Base-by-base conservation (phyloP, 2,113 vertebrate genomes). In the Plectropomus leopardus region DNA sequence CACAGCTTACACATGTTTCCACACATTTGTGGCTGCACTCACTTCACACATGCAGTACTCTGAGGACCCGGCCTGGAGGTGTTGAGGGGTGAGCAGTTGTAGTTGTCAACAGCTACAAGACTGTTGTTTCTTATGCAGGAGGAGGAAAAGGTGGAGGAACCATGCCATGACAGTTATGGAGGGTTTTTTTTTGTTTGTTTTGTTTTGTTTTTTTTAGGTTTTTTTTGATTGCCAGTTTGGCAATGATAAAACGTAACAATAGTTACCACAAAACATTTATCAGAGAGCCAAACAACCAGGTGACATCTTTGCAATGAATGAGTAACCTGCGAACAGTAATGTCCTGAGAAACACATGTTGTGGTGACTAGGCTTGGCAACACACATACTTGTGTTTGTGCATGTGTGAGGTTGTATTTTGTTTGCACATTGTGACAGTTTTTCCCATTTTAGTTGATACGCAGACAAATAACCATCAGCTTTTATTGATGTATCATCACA, bases 31-130 rank as follows among this genome's bases (percentile, higher is more conserved):
- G 68, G 81, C 63, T 40, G 60, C 83, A 23, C 83, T 89, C 89
- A 86, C 91, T 92, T 92, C 89, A 91, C 91, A 90, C 91, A 30
- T 86, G 54, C 74, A 32, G 81, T 21, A 74, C 92, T 87, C 88
- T 40, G 87, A 90, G 87, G 91, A 66, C 72, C 73, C 2, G 59
- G 81, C 85, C 78, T 4, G 40, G 63, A 89, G 90, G 90, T 90
- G 93, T 90, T 85, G 86, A 90, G 80, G 76, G 81, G 65, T 1
- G 23, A 84, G 78, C 1, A 7, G 48, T 30, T 80, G 88, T 59
- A 61, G 81, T 21, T 89, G 88, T 90, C 77, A 5, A 85, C 91
- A 87, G 78, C 60, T 78, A 66, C 76, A 60, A n/a, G 75, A 26
- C 45, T 36, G 42, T 47, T 26, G 70, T 32, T 79, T 72, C 44